These are phyloP conservation scores for Heliconius erato DNA, from an alignment of 2,888 invertebrate species.

Conservation along the genomic window DNA sequence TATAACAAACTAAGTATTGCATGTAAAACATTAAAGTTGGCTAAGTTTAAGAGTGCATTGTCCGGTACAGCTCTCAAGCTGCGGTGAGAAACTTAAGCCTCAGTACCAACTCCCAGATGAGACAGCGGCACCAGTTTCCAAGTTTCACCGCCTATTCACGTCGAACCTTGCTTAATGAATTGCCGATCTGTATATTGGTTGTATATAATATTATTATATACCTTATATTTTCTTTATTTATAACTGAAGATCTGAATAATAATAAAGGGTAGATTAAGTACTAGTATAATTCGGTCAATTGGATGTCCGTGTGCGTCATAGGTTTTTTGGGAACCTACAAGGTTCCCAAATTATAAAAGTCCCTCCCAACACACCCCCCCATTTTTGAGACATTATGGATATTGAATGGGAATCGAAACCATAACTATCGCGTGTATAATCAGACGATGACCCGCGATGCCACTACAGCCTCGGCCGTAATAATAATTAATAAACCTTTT, in stretches of 20 bases:
- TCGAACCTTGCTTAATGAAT: constrained; percentile 25
- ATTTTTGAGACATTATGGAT: too few relatives aligned
- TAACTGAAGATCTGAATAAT: background rate
- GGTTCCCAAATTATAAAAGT: too few relatives aligned
- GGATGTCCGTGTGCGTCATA: too few relatives aligned
- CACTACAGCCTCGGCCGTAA: too few relatives aligned
- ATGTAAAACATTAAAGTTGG: constrained; percentile 27
- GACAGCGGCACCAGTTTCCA: constrained; percentile 26
- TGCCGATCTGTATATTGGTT: constrained; percentile 7
- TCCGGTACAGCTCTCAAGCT: constrained; percentile 16
- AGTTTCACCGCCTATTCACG: constrained; percentile 21
- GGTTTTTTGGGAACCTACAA: too few relatives aligned
- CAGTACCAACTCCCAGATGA: constrained; percentile 19
- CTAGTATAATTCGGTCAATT: background rate
- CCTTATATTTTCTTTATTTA: background rate
- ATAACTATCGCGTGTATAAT: too few relatives aligned
- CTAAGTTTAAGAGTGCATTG: constrained; percentile 31
- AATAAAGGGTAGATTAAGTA: background rate
- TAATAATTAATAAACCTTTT: too few relatives aligned
- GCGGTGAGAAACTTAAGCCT: constrained; percentile 29
- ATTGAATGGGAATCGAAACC: too few relatives aligned
- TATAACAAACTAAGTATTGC: constrained; percentile 12
- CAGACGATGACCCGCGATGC: too few relatives aligned
- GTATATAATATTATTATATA: background rate
- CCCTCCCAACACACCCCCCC: too few relatives aligned